Base-by-base conservation (phyloP, 2,113 vertebrate species). In the Megaleporinus macrocephalus region DNA sequence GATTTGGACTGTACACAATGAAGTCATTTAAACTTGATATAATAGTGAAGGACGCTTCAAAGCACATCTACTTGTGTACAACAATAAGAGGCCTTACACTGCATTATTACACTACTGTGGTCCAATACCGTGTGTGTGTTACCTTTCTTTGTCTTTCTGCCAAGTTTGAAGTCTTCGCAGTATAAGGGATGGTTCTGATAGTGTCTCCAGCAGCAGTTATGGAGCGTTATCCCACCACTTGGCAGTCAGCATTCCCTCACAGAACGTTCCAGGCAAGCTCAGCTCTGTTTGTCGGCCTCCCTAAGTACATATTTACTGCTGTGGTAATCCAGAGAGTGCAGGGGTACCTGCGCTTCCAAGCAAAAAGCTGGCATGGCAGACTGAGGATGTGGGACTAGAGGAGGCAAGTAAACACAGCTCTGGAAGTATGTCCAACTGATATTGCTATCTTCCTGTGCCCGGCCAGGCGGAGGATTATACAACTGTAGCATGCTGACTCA, bases 251-350 rank as follows among this genome's bases (percentile, higher is more conserved):
- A 69, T 83, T 75, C 47, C 82, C 81, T 86, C 83, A 82, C 91
- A 92, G 88, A 92, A 85, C 89, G 90, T 87, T 87, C 81, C 81
- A 55, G 84, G 74, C 63, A 89, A 90, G 88, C 79, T 73, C 47
- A 24, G 81, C 73, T 86, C 83, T 71, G 61, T 81, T 88, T 87
- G 82, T 86, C 55, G 73, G 18, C 73, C 79, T 79, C 41, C 77
- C 80, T 87, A 87, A 92, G 82, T 83, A 92, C 89, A 92, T 92
- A 92, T 93, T 93, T 93, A 91, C 69, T 69, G 87, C 89, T 82
- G 86, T 62, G 15, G 62, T 86, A 89, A 80, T 65, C 30, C 88
- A 86, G 88, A 86, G 89, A 84, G 88, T 82, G 84, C 75, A 15
- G 75, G 22, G 51, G 24, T 14, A 27, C n/a, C 49, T 41, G 82